phyloP scores from a whole-genome alignment of 1,140 invertebrate species.

The Popillia japonica region DNA sequence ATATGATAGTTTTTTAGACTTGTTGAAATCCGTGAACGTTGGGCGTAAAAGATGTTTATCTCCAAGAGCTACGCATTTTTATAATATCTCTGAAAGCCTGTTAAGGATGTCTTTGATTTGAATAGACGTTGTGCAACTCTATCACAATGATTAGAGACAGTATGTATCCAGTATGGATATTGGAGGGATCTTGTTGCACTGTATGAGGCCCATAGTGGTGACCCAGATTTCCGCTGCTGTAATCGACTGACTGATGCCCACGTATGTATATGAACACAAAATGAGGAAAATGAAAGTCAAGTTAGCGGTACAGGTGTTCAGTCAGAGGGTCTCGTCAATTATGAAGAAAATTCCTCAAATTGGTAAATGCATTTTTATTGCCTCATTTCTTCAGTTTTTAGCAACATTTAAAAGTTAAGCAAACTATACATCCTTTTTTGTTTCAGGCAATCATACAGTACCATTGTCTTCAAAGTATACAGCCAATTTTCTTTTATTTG shows the following conservation, averaged over 20 bases:
- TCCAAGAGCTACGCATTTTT: too few relatives aligned
- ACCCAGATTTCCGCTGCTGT: too few relatives aligned
- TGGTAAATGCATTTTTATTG: background rate
- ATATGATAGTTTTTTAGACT: background rate
- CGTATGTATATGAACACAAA: too few relatives aligned
- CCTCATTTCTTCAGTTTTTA: background rate
- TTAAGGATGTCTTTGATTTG: background rate
- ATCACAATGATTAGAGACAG: background rate
- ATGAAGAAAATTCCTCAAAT: slow-evolving; percentile 9
- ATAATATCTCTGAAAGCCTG: background rate
- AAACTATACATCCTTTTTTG: too few relatives aligned
- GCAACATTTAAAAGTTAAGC: too few relatives aligned
- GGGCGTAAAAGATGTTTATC: background rate
- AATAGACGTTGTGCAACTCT: background rate
- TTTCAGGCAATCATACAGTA: background rate
- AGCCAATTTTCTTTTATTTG: slow-evolving; percentile 43
- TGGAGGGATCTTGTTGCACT: too few relatives aligned
- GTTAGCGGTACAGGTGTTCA: too few relatives aligned
- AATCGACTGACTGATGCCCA: too few relatives aligned
- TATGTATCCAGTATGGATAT: too few relatives aligned
- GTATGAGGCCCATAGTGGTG: too few relatives aligned
- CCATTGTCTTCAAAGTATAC: slow-evolving; percentile 27
- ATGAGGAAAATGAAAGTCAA: too few relatives aligned
- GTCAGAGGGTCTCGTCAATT: slow-evolving; percentile 12
- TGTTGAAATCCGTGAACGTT: background rate